A percentile compares a stretch with the other conserved stretches of the same genome.
phyloP scores from a whole-genome alignment of 2,797 vertebrate genomes.

The Neostethus bicornis region DNA sequence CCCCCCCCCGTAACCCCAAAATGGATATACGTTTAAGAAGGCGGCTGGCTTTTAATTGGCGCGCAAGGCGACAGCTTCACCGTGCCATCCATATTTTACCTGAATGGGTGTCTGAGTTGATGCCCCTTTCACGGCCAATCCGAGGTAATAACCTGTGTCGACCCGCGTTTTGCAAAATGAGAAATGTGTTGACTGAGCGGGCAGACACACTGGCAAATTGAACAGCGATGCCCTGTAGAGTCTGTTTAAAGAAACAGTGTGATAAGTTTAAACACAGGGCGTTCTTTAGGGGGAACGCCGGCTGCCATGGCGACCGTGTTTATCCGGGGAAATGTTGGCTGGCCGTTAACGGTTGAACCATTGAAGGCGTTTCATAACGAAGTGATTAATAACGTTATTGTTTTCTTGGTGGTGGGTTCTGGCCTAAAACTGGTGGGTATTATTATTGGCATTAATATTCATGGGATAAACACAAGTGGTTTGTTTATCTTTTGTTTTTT shows the following conservation, averaged over 20 bases:
- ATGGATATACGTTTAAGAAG: too few species aligned
- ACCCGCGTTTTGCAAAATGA: conserved; percentile 48
- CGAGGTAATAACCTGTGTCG: conserved; percentile 47
- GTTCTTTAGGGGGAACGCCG: background rate
- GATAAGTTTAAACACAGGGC: conserved; percentile 27
- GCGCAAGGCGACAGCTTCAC: conserved; percentile 31
- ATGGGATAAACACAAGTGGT: conserved; percentile 9
- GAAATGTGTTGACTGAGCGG: conserved; percentile 46
- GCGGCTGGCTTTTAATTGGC: conserved; percentile 36
- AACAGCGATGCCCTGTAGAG: conserved; percentile 23
- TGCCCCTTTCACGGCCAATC: conserved; percentile 42
- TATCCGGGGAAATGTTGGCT: background rate
- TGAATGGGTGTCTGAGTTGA: conserved; percentile 45
- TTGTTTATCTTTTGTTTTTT: background rate
- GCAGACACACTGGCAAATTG: conserved; percentile 27
- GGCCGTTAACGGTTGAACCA: background rate
- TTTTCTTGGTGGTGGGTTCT: too few species aligned
- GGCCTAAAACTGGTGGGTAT: too few species aligned
- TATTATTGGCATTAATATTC: background rate
- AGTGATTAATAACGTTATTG: background rate
- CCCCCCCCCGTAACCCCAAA: too few species aligned
- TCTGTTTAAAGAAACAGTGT: conserved; percentile 25
- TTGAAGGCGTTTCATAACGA: background rate
- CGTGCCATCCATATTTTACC: conserved; percentile 51
- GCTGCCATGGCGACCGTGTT: background rate